Percentiles rank a stretch among this genome's conserved stretches.
Conservation (phyloP, 2,113 vertebrate genomes). For the Excalfactoria chinensis region DNA sequence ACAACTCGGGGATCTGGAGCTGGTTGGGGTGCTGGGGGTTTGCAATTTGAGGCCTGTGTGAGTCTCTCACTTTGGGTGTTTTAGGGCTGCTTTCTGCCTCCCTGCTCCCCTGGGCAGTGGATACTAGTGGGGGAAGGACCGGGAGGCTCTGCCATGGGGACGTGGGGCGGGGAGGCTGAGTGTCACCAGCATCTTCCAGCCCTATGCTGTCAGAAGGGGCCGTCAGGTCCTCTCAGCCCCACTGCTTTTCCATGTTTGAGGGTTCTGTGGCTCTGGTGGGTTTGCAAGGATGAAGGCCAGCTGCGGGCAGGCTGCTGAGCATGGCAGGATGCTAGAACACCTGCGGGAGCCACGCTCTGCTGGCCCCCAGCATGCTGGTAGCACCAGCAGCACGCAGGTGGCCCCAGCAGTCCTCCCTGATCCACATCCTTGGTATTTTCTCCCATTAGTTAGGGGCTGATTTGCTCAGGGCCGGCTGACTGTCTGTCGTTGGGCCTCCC, state of each 20-base stretch:
- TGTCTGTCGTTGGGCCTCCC: background rate
- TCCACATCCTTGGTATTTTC: background rate
- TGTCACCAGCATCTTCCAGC: background rate
- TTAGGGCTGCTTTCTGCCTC: background rate
- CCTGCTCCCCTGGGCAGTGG: background rate
- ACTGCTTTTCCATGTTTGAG: background rate
- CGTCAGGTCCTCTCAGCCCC: fast-evolving
- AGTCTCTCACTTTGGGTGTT: fast-evolving
- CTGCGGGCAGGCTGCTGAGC: background rate
- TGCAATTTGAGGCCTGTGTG: fast-evolving
- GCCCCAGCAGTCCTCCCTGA: background rate
- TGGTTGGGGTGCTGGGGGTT: fast-evolving
- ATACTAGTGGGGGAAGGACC: background rate
- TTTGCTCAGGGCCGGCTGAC: background rate
- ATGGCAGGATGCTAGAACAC: fast-evolving
- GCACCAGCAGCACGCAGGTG: fast-evolving
- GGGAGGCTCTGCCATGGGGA: background rate
- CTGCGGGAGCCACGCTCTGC: fast-evolving
- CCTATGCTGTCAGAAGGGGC: background rate
- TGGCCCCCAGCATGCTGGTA: fast-evolving
- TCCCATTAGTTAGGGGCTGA: fast-evolving
- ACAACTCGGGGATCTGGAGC: background rate
- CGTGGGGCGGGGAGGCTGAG: background rate
- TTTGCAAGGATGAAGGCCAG: fast-evolving
- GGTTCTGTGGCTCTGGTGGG: too few relatives aligned